Evolutionary conservation across 2,888 invertebrate genomes (phyloP).

Genomic region (Sepioteuthis lessoniana): DNA sequence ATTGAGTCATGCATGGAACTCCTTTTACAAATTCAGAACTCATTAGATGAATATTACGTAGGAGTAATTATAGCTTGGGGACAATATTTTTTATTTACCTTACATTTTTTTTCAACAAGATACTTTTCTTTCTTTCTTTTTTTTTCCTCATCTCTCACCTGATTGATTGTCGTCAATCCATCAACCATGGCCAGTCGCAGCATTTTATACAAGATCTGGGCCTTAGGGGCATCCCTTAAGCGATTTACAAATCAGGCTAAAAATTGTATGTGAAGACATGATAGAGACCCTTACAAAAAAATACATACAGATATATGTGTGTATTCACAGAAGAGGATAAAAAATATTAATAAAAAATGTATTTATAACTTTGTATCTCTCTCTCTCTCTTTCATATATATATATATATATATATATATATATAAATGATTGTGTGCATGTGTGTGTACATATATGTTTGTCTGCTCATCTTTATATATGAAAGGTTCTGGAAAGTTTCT

Average conservation of each 20-base stretch:
- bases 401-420: too few species aligned
- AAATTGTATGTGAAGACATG: neutral
- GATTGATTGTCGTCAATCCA: neutral
- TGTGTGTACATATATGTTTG: too few species aligned
- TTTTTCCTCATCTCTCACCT: neutral
- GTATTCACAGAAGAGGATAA: too few species aligned
- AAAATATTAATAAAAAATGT: too few species aligned
- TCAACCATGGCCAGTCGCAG: neutral
- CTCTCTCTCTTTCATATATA: too few species aligned
- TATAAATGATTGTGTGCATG: too few species aligned
- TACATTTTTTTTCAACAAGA: neutral
- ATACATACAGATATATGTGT: neutral
- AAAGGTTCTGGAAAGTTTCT: too few species aligned
- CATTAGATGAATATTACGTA: slow-evolving; percentile 4
- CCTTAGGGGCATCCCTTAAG: slow-evolving; percentile 1
- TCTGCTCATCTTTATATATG: too few species aligned
- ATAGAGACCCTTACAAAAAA: neutral
- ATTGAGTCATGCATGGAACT: slow-evolving; percentile 17
- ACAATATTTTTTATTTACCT: neutral
- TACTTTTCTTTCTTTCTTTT: neutral
- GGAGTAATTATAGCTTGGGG: slow-evolving; percentile 2
- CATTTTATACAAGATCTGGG: neutral
- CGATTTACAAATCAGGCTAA: neutral
- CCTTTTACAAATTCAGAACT: slow-evolving; percentile 2
- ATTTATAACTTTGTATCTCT: too few species aligned